Evolutionary conservation across 2,797 vertebrate genomes (phyloP).

Genomic region (Sylvia borin): DNA sequence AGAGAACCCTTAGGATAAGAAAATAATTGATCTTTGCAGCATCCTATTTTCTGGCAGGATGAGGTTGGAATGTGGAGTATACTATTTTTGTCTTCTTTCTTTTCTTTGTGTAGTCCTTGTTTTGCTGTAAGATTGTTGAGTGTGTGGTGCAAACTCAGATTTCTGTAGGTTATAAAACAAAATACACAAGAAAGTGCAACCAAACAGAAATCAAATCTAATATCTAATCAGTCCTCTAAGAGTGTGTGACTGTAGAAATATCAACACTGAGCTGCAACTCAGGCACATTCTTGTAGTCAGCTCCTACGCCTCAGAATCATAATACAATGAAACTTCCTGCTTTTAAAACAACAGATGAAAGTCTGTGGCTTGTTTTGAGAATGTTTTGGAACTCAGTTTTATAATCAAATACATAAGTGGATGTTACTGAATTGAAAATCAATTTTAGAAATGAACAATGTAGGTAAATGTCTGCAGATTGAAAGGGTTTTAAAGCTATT

Average conservation of each 20-base stretch:
- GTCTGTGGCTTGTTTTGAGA: not conserved
- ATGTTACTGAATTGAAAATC: not conserved
- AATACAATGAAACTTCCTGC: not conserved
- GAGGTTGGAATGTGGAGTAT: not conserved
- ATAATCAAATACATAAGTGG: not conserved
- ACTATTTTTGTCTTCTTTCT: not conserved
- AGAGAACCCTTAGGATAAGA: not conserved
- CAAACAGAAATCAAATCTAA: not conserved
- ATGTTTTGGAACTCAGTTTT: not conserved
- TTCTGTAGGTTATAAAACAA: not conserved
- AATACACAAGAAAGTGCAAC: fast-evolving
- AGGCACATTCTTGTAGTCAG: not conserved
- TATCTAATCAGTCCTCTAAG: not conserved
- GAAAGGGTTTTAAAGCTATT: not conserved
- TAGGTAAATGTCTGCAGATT: not conserved
- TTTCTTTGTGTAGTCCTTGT: not conserved
- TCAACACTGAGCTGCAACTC: not conserved
- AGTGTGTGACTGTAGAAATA: not conserved
- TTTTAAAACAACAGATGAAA: not conserved
- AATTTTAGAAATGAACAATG: not conserved
- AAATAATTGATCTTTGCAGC: not conserved
- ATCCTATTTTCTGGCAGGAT: not conserved
- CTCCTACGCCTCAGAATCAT: not conserved
- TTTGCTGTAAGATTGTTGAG: not conserved
- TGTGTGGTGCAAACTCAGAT: not conserved